These are phyloP conservation scores for Malthinus flaveolus DNA, from an alignment of 2,888 invertebrate species.

Conservation along the genomic window DNA sequence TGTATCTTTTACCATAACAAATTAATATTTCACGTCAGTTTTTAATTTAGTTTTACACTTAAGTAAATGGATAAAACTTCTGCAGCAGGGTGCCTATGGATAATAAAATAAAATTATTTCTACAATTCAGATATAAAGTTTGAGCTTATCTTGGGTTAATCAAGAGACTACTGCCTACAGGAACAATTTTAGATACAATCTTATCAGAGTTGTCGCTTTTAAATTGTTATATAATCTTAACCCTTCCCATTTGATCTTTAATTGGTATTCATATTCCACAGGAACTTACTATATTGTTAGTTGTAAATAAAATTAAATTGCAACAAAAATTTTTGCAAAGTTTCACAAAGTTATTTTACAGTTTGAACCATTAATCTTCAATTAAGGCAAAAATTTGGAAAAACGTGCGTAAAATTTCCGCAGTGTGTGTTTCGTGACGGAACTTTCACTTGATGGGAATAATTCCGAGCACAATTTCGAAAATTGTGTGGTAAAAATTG, in stretches of 20 bases:
- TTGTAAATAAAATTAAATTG: not conserved
- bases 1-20: conserved; percentile 13
- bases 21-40: conserved; percentile 26
- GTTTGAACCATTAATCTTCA: no score
- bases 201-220: conserved; percentile 25
- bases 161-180: conserved; percentile 26
- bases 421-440: no score
- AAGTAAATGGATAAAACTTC: conserved; percentile 10
- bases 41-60: conserved; percentile 24
- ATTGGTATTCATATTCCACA: not conserved
- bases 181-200: conserved; percentile 27
- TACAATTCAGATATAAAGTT: conserved; percentile 30
- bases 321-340: not conserved
- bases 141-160: conserved; percentile 28
- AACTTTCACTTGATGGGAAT: no score
- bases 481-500: no score
- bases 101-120: conserved; percentile 29
- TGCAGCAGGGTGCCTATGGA: conserved; percentile 21
- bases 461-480: no score
- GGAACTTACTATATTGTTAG: not conserved
- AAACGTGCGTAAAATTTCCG: no score
- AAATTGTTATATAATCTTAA: conserved; percentile 23
- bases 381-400: no score
- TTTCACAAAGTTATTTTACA: no score
- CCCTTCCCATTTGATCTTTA: conserved; percentile 8